Evolutionary conservation across 2,888 invertebrate genomes (phyloP).

Genomic region (Pyrgus malvae): DNA sequence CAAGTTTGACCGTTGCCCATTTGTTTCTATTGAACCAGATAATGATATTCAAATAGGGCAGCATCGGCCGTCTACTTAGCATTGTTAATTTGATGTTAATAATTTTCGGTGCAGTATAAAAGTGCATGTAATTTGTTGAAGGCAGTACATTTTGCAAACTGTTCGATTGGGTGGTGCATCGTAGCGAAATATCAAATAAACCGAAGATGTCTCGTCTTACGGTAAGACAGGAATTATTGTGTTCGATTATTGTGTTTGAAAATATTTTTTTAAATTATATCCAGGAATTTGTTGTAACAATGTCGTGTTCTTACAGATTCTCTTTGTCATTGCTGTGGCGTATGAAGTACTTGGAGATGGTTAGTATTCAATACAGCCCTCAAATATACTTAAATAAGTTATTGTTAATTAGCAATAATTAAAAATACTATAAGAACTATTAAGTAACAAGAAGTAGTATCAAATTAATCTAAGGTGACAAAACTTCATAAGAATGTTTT

Average conservation of each 20-base stretch:
- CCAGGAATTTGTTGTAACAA: background rate
- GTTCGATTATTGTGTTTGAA: too few species aligned
- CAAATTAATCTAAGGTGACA: too few species aligned
- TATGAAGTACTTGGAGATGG: conserved; percentile 68
- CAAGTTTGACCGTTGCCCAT: conserved; percentile 9
- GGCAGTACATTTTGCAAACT: conserved; percentile 53
- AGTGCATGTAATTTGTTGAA: conserved; percentile 59
- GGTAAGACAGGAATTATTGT: conserved; percentile 53
- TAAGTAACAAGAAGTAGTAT: too few species aligned
- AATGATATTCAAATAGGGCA: conserved; percentile 76
- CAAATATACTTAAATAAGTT: too few species aligned
- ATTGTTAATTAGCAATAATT: too few species aligned
- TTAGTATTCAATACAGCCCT: conserved; percentile 39
- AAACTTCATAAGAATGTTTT: too few species aligned
- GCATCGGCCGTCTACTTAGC: conserved; percentile 60
- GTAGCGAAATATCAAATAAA: conserved; percentile 42
- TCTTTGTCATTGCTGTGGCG: conserved; percentile 72
- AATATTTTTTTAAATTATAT: too few species aligned
- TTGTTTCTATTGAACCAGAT: conserved; percentile 42
- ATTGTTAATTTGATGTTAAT: conserved; percentile 75
- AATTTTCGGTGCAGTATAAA: conserved; percentile 73
- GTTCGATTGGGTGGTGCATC: conserved; percentile 53
- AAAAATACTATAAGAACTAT: too few species aligned
- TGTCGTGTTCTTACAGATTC: conserved; percentile 54
- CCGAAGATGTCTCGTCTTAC: conserved; percentile 68